A percentile compares a stretch with the other conserved stretches of the same genome.
Evolutionary conservation across 2,888 invertebrate species (phyloP).

Genomic region (Heliconius sara): DNA sequence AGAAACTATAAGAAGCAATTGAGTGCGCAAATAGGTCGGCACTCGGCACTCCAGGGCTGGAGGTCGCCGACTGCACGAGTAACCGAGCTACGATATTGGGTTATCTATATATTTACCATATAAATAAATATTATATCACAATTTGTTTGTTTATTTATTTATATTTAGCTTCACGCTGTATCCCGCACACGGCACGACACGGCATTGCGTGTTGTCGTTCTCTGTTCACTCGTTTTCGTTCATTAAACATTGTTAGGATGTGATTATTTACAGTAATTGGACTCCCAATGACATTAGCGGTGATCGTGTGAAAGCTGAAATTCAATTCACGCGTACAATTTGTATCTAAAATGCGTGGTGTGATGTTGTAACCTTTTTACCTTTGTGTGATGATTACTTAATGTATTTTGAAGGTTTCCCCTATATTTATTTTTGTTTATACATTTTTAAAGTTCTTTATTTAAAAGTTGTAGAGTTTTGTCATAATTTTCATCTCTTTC

Average conservation of each 20-base stretch:
- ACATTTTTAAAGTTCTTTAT: no score
- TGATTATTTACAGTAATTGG: slow-evolving; percentile 17
- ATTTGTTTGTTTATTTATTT: not conserved
- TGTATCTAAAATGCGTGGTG: slow-evolving; percentile 3
- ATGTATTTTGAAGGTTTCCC: not conserved
- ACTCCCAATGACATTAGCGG: slow-evolving; percentile 12
- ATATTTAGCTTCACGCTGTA: not conserved
- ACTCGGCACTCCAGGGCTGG: slow-evolving; percentile 1
- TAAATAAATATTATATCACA: no score
- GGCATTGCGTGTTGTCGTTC: not conserved
- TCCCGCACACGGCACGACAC: not conserved
- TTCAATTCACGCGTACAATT: slow-evolving; percentile 20
- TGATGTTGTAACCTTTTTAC: not conserved
- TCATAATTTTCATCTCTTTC: not conserved
- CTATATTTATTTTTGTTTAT: not conserved
- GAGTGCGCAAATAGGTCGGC: slow-evolving; percentile 32
- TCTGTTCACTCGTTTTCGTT: not conserved
- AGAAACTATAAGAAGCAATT: slow-evolving; percentile 23
- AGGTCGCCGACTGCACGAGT: slow-evolving; percentile 21
- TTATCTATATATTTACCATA: not conserved
- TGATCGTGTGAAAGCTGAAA: slow-evolving; percentile 20
- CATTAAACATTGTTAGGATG: slow-evolving; percentile 6
- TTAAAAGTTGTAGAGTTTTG: no score
- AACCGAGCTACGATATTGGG: slow-evolving; percentile 7
- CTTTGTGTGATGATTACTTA: not conserved